Evolutionary conservation across 2,888 invertebrate species (phyloP).

Genomic region (Acanthosepion pharaonis): DNA sequence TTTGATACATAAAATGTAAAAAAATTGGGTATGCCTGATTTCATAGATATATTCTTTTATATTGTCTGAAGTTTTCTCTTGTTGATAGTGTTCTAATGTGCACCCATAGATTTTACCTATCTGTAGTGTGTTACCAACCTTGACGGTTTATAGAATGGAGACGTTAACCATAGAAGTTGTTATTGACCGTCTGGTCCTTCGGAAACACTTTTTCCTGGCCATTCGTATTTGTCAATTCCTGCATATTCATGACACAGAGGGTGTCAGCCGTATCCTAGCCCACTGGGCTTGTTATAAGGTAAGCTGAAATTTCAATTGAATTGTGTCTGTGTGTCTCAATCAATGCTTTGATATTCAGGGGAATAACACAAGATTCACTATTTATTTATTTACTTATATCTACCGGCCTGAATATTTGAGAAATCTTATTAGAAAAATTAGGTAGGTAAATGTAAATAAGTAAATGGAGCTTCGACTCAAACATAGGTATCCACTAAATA

Average conservation of each 20-base stretch:
- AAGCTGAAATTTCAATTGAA: neutral
- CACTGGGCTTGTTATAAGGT: constrained; percentile 99
- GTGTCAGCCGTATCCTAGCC: constrained; percentile 88
- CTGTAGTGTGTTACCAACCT: constrained; percentile 45
- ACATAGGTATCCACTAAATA: no score
- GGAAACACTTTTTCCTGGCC: constrained; percentile 91
- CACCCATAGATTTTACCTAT: neutral
- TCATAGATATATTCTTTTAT: no score
- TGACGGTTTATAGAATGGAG: constrained; percentile 63
- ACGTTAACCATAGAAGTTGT: constrained; percentile 83
- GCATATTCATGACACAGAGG: constrained; percentile 85
- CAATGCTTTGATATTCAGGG: no score
- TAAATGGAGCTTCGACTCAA: no score
- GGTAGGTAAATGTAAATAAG: no score
- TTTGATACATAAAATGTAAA: no score
- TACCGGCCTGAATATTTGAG: no score
- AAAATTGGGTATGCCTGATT: no score
- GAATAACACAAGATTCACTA: no score
- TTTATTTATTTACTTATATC: no score
- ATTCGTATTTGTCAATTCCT: constrained; percentile 91
- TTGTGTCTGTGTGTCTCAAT: neutral
- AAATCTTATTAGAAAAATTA: no score
- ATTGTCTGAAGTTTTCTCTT: no score
- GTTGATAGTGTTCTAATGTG: neutral
- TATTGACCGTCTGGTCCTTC: constrained; percentile 88